phyloP scores from a whole-genome alignment of 2,888 invertebrate genomes.

The Heliconius aoede region DNA sequence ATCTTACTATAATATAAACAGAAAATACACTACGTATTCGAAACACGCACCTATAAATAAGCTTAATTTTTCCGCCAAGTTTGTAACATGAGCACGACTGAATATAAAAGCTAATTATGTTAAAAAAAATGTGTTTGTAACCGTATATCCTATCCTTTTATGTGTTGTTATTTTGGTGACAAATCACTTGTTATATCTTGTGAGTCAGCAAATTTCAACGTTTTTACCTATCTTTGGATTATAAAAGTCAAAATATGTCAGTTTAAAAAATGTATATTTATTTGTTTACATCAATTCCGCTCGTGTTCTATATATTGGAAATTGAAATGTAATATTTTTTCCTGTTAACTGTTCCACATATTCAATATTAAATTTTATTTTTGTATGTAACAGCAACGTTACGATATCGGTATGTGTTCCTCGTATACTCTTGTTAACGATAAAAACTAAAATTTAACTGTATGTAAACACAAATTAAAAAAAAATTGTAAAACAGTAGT shows the following conservation, averaged over 20 bases:
- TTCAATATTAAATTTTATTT: constrained; percentile 2
- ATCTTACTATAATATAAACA: background rate
- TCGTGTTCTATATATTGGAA: background rate
- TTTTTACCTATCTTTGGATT: background rate
- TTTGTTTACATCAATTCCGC: background rate
- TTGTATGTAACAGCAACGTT: constrained; percentile 10
- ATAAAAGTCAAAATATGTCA: constrained; percentile 23
- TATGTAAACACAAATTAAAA: background rate
- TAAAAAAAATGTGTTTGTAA: constrained; percentile 6
- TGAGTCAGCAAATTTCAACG: background rate
- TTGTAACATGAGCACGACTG: constrained; percentile 5
- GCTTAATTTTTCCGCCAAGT: background rate
- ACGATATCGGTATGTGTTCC: background rate
- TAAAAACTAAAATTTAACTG: background rate
- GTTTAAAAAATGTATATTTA: background rate
- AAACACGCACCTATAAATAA: background rate
- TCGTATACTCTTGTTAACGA: constrained; percentile 1
- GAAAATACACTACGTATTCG: background rate
- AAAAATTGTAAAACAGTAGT: background rate
- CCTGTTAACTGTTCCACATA: constrained; percentile 13
- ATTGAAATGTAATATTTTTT: constrained; percentile 9
- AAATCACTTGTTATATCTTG: constrained; percentile 47
- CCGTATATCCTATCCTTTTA: constrained; percentile 18
- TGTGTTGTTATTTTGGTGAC: constrained; percentile 38
- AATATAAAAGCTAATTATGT: constrained; percentile 13